phyloP scores from a whole-genome alignment of 2,888 invertebrate genomes.

The Trachelus iudaicus region DNA sequence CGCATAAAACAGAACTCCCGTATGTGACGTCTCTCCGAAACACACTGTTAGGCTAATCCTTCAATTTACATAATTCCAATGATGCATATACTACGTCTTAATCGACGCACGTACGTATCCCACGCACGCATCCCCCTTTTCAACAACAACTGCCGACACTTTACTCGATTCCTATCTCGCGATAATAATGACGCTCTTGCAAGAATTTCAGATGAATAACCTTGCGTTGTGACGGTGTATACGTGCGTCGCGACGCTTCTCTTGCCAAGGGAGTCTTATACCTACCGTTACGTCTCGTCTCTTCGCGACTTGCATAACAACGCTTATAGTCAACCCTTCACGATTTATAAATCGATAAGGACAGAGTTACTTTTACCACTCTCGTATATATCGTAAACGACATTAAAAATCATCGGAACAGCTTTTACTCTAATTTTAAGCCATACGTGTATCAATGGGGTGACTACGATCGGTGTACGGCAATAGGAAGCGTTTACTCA shows the following conservation, averaged over 20 bases:
- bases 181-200: constrained; percentile 61
- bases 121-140: constrained; percentile 32
- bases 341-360: neutral
- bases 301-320: constrained; percentile 60
- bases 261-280: constrained; percentile 48
- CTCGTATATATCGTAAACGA: neutral
- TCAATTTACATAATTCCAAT: neutral
- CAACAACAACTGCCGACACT: constrained; percentile 18
- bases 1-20: neutral
- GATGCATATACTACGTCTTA: neutral
- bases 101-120: constrained; percentile 13
- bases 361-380: neutral
- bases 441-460: neutral
- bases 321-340: constrained; percentile 26
- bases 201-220: constrained; percentile 64
- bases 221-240: constrained; percentile 64
- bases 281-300: constrained; percentile 58
- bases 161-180: constrained; percentile 54
- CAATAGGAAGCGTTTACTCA: neutral
- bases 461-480: neutral
- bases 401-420: neutral
- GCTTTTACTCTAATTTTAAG: neutral
- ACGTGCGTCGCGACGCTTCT: constrained; percentile 52
- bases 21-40: neutral
- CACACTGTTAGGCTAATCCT: neutral